Evolutionary conservation across 2,797 vertebrate species (phyloP).

Genomic region (Pempheris klunzingeri): DNA sequence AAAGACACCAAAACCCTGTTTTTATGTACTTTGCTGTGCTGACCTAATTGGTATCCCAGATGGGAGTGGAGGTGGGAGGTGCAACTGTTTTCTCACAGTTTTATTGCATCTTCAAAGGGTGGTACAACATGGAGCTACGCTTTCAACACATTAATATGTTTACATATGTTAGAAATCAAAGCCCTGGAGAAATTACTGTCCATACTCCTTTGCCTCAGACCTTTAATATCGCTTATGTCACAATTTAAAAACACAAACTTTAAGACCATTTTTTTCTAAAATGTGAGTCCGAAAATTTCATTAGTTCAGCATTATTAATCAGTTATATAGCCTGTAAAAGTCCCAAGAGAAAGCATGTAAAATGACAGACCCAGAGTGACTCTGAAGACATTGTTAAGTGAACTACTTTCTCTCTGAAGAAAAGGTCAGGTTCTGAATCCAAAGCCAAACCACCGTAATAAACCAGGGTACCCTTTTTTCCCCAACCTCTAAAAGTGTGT

Average conservation of each 20-base stretch:
- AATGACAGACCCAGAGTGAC: slow-evolving; percentile 43
- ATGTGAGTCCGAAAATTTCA: slow-evolving; percentile 35
- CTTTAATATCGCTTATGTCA: slow-evolving; percentile 26
- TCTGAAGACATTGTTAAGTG: slow-evolving; percentile 54
- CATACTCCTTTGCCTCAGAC: slow-evolving; percentile 27
- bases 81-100: slow-evolving; percentile 71
- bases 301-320: slow-evolving; percentile 26
- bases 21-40: slow-evolving; percentile 62
- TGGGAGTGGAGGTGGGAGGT: slow-evolving; percentile 53
- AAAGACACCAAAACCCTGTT: slow-evolving; percentile 32
- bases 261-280: slow-evolving; percentile 29
- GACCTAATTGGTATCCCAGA: slow-evolving; percentile 77
- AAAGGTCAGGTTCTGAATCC: slow-evolving; percentile 72
- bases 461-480: slow-evolving; percentile 73
- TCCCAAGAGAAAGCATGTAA: slow-evolving; percentile 32
- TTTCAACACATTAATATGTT: slow-evolving; percentile 51
- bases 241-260: slow-evolving; percentile 9
- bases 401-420: slow-evolving; percentile 51
- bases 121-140: slow-evolving; percentile 47
- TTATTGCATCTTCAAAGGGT: slow-evolving; percentile 81
- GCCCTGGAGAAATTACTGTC: slow-evolving; percentile 8
- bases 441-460: slow-evolving; percentile 73
- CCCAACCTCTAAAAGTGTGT: slow-evolving; percentile 63
- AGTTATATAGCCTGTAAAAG: slow-evolving; percentile 38
- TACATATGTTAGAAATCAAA: slow-evolving; percentile 55